phyloP scores from a whole-genome alignment of 1,140 invertebrate genomes.

The Wiebesia pumilae region DNA sequence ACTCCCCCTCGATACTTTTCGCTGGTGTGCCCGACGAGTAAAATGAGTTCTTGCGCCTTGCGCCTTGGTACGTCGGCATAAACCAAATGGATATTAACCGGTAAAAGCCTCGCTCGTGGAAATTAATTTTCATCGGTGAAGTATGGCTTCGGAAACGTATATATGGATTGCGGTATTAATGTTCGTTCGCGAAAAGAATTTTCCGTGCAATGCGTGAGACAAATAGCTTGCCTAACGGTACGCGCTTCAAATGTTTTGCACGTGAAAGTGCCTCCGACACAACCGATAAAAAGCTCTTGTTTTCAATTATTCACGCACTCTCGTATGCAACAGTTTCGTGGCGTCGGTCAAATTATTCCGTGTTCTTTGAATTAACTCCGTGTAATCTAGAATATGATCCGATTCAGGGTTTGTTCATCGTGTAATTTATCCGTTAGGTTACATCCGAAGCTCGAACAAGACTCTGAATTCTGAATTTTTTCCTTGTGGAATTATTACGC shows the following conservation, averaged over 20 bases:
- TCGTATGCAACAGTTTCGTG: no score
- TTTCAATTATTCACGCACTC: no score
- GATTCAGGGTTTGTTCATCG: no score
- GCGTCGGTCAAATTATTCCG: no score
- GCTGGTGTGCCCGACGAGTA: slow-evolving; percentile 2
- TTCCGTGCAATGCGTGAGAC: background rate
- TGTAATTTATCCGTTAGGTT: no score
- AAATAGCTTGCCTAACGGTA: background rate
- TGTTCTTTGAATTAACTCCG: no score
- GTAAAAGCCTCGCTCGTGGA: background rate
- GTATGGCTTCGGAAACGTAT: slow-evolving; percentile 12
- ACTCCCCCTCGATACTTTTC: background rate
- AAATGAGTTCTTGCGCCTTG: slow-evolving; percentile 6
- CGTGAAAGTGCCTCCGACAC: background rate
- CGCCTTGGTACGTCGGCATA: background rate
- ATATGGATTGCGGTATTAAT: background rate
- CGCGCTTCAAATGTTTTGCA: background rate
- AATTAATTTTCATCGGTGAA: background rate
- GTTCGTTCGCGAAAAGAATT: background rate
- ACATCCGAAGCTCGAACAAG: no score
- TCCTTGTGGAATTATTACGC: no score
- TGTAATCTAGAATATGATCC: no score
- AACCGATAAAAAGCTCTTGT: background rate
- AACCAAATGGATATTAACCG: no score
- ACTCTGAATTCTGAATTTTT: no score